Evolutionary conservation across 2,797 vertebrate species (phyloP).

Genomic region (Pangasius sanitwongsei): DNA sequence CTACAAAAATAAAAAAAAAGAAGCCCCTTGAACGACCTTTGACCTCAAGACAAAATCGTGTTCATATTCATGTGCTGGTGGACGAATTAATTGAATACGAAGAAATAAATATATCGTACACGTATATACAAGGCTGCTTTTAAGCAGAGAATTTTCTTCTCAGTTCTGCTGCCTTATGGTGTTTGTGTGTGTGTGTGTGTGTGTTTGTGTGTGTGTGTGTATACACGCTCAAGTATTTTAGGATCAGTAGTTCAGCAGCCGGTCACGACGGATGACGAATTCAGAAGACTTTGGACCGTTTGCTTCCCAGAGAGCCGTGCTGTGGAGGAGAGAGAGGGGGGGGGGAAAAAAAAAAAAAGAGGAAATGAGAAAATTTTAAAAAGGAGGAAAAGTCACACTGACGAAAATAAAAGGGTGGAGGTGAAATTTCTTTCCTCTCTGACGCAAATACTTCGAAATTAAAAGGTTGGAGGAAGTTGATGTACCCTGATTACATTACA

Average conservation of each 20-base stretch:
- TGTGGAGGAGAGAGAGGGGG: slow-evolving; percentile 62
- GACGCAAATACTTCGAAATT: neutral
- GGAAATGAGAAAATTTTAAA: neutral
- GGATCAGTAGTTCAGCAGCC: slow-evolving; percentile 15
- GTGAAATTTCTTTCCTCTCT: neutral
- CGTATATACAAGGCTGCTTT: slow-evolving; percentile 57
- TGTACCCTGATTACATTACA: neutral
- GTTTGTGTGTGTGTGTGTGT: slow-evolving; percentile 6
- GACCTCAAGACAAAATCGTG: slow-evolving; percentile 62
- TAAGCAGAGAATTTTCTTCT: neutral
- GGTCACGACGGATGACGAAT: slow-evolving; percentile 25
- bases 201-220: slow-evolving; percentile 1
- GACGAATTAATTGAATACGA: slow-evolving; percentile 52
- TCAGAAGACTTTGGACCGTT: slow-evolving; percentile 88
- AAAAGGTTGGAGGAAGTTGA: neutral
- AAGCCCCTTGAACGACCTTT: slow-evolving; percentile 59
- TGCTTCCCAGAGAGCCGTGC: slow-evolving; percentile 93
- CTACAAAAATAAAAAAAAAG: slow-evolving; percentile 52
- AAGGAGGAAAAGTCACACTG: neutral
- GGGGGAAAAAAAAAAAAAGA: slow-evolving; percentile 1
- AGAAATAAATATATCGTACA: slow-evolving; percentile 69
- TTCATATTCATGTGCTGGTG: slow-evolving; percentile 65
- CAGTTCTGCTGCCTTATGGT: slow-evolving; percentile 11
- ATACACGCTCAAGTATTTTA: neutral
- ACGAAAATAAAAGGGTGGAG: neutral